Percentiles rank a stretch among this genome's conserved stretches.
Conservation (phyloP, 2,797 vertebrate genomes). For the Morelia viridis region DNA sequence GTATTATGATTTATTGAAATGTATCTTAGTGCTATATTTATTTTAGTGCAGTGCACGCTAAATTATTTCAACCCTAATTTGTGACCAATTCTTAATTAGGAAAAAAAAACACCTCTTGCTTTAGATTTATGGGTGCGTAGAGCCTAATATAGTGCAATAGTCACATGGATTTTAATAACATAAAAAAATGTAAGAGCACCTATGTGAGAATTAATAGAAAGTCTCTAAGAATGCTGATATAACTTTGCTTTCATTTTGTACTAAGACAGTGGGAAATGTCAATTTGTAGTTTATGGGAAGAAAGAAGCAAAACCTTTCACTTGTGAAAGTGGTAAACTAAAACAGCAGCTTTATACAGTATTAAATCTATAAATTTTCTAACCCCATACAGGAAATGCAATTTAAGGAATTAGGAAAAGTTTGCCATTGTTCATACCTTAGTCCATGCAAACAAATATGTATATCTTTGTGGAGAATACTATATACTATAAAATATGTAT, state of each 20-base stretch:
- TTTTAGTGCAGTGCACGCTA: neutral
- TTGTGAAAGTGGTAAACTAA: neutral
- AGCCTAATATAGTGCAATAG: neutral
- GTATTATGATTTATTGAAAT: rapidly evolving
- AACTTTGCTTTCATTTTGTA: neutral
- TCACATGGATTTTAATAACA: neutral
- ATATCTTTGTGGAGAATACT: neutral
- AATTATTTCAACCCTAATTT: neutral
- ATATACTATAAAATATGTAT: neutral
- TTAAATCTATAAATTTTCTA: neutral
- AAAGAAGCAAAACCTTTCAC: neutral
- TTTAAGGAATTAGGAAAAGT: neutral
- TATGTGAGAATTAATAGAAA: neutral
- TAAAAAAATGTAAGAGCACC: neutral
- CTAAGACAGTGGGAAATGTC: rapidly evolving
- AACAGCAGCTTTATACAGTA: neutral
- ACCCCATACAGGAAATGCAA: neutral
- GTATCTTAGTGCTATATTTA: neutral
- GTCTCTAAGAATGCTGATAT: rapidly evolving
- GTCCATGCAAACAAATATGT: neutral
- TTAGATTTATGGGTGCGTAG: neutral
- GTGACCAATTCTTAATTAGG: neutral
- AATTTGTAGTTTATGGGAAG: neutral
- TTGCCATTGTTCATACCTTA: neutral
- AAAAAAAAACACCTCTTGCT: neutral